Conservation (phyloP, 2,888 invertebrate genomes). For the Xylota segnis region DNA sequence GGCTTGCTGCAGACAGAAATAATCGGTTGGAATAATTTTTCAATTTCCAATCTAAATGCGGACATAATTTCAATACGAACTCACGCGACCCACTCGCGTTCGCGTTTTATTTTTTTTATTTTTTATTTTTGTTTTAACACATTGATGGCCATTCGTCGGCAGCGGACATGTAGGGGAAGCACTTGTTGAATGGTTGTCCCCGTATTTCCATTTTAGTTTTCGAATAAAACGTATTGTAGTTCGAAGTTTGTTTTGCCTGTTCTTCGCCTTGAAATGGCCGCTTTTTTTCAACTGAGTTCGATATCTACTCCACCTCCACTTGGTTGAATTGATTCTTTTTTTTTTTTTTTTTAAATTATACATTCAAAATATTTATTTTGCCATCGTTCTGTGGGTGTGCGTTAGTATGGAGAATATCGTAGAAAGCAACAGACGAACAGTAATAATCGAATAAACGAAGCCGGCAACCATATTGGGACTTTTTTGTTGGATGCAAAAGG, state of each 20-base stretch:
- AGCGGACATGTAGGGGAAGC: slow-evolving; percentile 59
- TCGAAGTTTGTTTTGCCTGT: slow-evolving; percentile 49
- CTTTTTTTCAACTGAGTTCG: slow-evolving; percentile 29
- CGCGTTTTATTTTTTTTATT: slow-evolving; percentile 21
- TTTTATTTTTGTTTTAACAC: slow-evolving; percentile 24
- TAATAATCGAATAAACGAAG: slow-evolving; percentile 35
- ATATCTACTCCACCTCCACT: slow-evolving; percentile 59
- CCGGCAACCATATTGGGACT: slow-evolving; percentile 41
- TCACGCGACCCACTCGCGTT: slow-evolving; percentile 73
- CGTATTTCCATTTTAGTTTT: slow-evolving; percentile 63
- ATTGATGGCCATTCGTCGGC: slow-evolving; percentile 56
- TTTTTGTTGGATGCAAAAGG: slow-evolving; percentile 11
- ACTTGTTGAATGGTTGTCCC: slow-evolving; percentile 72
- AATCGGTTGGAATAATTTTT: slow-evolving; percentile 59
- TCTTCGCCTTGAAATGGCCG: slow-evolving; percentile 61
- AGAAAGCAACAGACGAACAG: slow-evolving; percentile 6
- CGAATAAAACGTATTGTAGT: slow-evolving; percentile 39
- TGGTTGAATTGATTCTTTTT: slow-evolving; percentile 34
- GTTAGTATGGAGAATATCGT: slow-evolving; percentile 15
- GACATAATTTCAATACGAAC: slow-evolving; percentile 66
- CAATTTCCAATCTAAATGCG: slow-evolving; percentile 67
- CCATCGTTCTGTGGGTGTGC: not conserved
- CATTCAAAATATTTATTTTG: slow-evolving; percentile 43
- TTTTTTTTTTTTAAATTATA: slow-evolving; percentile 34
- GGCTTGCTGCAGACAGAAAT: slow-evolving; percentile 53